phyloP scores from a whole-genome alignment of 2,797 vertebrate species.

The Peromyscus attwateri region DNA sequence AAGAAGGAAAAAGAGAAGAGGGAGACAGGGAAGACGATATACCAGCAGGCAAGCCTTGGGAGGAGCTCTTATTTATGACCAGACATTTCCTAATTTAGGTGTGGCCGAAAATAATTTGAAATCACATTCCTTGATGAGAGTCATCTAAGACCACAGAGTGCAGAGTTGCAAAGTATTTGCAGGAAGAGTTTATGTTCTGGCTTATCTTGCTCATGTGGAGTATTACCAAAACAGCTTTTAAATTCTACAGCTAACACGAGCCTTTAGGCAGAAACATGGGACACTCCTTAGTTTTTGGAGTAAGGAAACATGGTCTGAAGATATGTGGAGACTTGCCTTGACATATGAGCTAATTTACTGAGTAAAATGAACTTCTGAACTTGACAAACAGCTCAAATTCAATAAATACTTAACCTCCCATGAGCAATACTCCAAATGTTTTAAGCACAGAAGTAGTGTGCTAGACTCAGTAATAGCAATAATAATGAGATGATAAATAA shows the following conservation, averaged over 20 bases:
- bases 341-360: slow-evolving; percentile 5
- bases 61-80: neutral
- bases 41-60: neutral
- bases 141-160: slow-evolving; percentile 60
- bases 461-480: neutral
- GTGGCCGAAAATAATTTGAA: slow-evolving; percentile 30
- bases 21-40: neutral
- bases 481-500: neutral
- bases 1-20: neutral
- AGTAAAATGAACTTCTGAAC: slow-evolving; percentile 36
- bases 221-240: slow-evolving; percentile 50
- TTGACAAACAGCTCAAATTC: slow-evolving; percentile 46
- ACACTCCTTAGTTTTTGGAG: neutral
- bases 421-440: neutral
- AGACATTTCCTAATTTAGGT: slow-evolving; percentile 43
- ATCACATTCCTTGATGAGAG: neutral
- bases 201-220: neutral
- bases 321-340: slow-evolving; percentile 34
- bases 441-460: neutral
- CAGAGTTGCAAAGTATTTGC: slow-evolving; percentile 32
- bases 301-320: slow-evolving; percentile 31
- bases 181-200: neutral
- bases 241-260: slow-evolving; percentile 25
- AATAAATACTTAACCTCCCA: slow-evolving; percentile 10
- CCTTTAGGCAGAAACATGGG: slow-evolving; percentile 15